Evolutionary conservation across 2,888 invertebrate genomes (phyloP), one percentile per base, ranked within the genome.

Genomic region (Tigriopus californicus): DNA sequence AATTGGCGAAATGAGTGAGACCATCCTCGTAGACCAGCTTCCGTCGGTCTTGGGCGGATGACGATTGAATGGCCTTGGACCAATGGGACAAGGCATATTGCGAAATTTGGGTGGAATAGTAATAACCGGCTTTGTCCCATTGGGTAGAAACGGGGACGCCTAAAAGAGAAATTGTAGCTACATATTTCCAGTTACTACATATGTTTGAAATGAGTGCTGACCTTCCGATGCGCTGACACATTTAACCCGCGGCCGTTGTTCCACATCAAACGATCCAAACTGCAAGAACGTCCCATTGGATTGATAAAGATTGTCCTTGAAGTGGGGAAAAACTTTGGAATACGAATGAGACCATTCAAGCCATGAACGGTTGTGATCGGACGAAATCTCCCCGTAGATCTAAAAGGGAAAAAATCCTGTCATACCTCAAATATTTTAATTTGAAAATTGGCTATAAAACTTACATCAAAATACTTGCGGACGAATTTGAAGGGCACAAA

Each of bases 21-120:
- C 81, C 83, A 68, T 90, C 85, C 66, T 89, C 90, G 10, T 90
- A 70, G 1, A 79, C 70, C 65, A 79, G 79, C 62, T 80, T 74
- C 53, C 82, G 77, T 0, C 90, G 87, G 64, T 85, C 82, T 0
- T 49, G 20, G 15, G 15, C 3, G 33, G 33, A 33, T n/a, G 18
- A 2, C 11, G 10, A 13, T 22, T 18, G 15, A 18, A 46, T 18
- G 13, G 56, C 44, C 33, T 56, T 56, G 6, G 56, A 56, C 56
- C 49, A 98, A 73, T 98, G 98, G 11, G 94, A 89, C 60, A 98
- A 73, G 0, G 91, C 98, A 71, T 90, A 98, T 71, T 98, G 98
- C 6, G 97, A 94, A 64, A 98, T 94, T 74, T 98, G 97, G 1
- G 94, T 97, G 0, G 97, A 94, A 73, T 98, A 98, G 72, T 83